Evolutionary conservation across 2,888 invertebrate genomes (phyloP).

Genomic region (Drosophila picticornis): DNA sequence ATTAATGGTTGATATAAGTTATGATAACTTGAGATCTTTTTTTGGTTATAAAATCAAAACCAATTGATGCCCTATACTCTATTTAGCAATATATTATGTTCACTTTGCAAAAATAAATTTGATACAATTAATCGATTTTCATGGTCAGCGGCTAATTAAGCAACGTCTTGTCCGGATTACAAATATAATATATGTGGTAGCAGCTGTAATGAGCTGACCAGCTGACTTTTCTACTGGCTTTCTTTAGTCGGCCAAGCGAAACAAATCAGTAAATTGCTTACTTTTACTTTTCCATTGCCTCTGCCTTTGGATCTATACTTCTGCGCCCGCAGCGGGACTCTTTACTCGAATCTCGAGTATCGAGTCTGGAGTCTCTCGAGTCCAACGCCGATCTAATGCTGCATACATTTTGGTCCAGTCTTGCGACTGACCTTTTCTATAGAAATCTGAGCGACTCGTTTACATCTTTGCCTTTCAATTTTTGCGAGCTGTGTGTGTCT

Average conservation of each 20-base stretch:
- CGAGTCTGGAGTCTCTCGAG: background rate
- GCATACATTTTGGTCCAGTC: slow-evolving; percentile 28
- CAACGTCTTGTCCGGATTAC: slow-evolving; percentile 28
- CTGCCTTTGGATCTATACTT: background rate
- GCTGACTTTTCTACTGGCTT: slow-evolving; percentile 67
- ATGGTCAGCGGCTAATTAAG: slow-evolving; percentile 64
- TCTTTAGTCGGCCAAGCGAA: slow-evolving; percentile 60
- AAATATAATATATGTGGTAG: slow-evolving; percentile 16
- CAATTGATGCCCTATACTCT: background rate
- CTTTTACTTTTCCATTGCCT: slow-evolving; percentile 66
- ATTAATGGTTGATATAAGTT: background rate
- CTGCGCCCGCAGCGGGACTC: slow-evolving; percentile 28
- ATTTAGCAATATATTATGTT: slow-evolving; percentile 6
- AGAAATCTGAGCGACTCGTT: slow-evolving; percentile 63
- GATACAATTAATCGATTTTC: slow-evolving; percentile 69
- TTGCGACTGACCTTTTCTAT: slow-evolving; percentile 55
- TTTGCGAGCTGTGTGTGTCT: slow-evolving; percentile 5
- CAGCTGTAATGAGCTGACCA: slow-evolving; percentile 62
- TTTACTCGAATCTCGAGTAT: background rate
- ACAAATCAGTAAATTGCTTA: slow-evolving; percentile 76
- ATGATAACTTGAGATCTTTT: background rate
- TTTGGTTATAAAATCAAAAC: background rate
- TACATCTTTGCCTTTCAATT: slow-evolving; percentile 45
- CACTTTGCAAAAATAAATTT: slow-evolving; percentile 33
- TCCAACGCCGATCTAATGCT: slow-evolving; percentile 18